Base-by-base conservation (phyloP, 2,888 invertebrate species). In the Volucella zonaria region DNA sequence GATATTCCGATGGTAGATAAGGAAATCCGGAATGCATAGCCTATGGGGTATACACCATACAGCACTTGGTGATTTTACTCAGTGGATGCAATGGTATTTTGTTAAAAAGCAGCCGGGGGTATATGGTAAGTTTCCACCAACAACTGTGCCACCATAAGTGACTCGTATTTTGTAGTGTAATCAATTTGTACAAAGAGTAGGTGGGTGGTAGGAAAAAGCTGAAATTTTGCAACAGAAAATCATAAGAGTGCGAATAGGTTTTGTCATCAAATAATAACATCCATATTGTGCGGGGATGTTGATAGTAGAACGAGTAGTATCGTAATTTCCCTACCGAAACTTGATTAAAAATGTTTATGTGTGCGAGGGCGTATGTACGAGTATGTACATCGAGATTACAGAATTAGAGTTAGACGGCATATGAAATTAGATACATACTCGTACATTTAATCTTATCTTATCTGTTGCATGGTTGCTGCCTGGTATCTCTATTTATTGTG, bases 371-470 rank as follows among this genome's bases (percentile, higher is more conserved):
- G 78, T 68, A 82, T 74, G 31, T 31, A 23, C 18, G 2, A 23
- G 18, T 23, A 31, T 31, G 31, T 71, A 68, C 56, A 78, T 82
- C 78, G 78, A 82, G 82, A 82, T 82, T 82, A 82, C 52, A 78
- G 59, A 43, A 42, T 64, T n/a, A n/a, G n/a, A 66, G 76, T 78
- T 68, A 62, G 66, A 82, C 51, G 77, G 67, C 56, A 67, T 73
- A 62, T 51, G 67, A 74, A 82, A 82, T 82, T 61, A 62, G 68
- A 31, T 31, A 31, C 6, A 31, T 31, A 18, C 2, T 1, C n/a
- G 73, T 73, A 78, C 67, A 62, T 82, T 67, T 78, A 82, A 82
- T 82, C 81, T 82, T 82, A 82, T 82, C 82, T 78, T 82, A 82
- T 82, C 75, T 23, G 42, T 61, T 70, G 61, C 42, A 66, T 67